Conservation (phyloP, 2,797 vertebrate genomes). For the Sebastes wilsoni region DNA sequence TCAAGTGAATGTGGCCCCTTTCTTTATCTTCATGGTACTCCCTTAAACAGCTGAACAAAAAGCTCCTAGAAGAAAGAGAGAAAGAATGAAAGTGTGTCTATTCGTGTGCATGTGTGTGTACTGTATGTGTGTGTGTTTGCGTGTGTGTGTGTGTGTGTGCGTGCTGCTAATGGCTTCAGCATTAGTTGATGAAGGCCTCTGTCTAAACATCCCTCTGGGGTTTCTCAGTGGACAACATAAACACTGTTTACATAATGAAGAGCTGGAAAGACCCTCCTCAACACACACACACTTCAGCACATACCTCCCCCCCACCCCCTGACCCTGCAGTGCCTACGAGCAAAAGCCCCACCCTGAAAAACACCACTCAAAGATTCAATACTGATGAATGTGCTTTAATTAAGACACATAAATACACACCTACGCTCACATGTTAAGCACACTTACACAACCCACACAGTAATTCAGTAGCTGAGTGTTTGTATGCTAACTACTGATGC, state of each 20-base stretch:
- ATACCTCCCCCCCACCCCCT: not conserved
- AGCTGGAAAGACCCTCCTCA: constrained; percentile 33
- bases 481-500: constrained; percentile 61
- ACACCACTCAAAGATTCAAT: not conserved
- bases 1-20: not conserved
- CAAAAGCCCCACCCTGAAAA: constrained; percentile 7
- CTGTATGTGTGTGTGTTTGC: not conserved
- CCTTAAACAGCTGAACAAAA: constrained; percentile 5
- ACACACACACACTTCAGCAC: constrained; percentile 3
- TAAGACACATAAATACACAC: constrained; percentile 34
- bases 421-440: constrained; percentile 6
- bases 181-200: constrained; percentile 58
- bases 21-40: constrained; percentile 25
- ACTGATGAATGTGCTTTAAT: constrained; percentile 44
- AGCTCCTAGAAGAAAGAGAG: not conserved
- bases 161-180: constrained; percentile 48
- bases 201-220: constrained; percentile 71
- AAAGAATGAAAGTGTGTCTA: not conserved
- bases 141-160: not conserved
- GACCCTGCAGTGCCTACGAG: not conserved
- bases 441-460: not conserved
- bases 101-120: not conserved
- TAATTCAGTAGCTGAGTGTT: constrained; percentile 56
- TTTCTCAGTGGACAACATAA: constrained; percentile 70
- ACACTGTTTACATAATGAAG: constrained; percentile 77